Base-by-base conservation (phyloP, 2,113 vertebrate genomes). In the Ctenomys sociabilis region DNA sequence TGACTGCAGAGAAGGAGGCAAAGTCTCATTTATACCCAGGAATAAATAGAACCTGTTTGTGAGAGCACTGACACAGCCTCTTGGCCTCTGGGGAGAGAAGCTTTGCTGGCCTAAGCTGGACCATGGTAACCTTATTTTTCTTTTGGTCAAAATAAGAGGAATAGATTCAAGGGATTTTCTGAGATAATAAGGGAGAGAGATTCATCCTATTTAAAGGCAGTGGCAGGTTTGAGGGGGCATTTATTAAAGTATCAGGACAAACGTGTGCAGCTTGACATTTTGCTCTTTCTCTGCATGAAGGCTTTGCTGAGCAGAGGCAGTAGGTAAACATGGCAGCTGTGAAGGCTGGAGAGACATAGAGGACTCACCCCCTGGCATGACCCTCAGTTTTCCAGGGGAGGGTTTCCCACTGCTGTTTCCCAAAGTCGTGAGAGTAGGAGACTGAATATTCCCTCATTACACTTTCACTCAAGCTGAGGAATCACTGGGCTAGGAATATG, bases 41-140 rank as follows among this genome's bases (percentile, higher is more conserved):
- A 92, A 81, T 59, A 84, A 92, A 81, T 45, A 81, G 89, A 86
- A 82, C 19, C 73, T 77, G 75, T 88, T 90, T 21, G 22, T 68
- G 66, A 63, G 59, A 24, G 68, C 28, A 70, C 24, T 73, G 54
- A 14, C 24, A 21, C 3, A 83, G 28, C 28, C 72, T 84, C 52
- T 13, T 43, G 84, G 37, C 30, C 30, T 85, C 72, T 75, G 32
- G 43, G 35, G 28, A 73, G 66, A 84, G 63, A 32, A 30, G 16
- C 16, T 84, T 92, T 35, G n/a, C 40, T 90, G 63, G 40, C 26
- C 59, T 73, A 49, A 52, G 63, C 84, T 77, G 3, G 30, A 24
- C 32, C 21, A 78, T 24, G 24, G 30, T 43, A 75, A 68, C 10
- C 61, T 95, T 84, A 45, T 59, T 95, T 94, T 30, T 92, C 87